Percentiles rank a stretch among this genome's conserved stretches.
Evolutionary conservation across 1,140 invertebrate genomes (phyloP).

Genomic region (Monomorium pharaonis): DNA sequence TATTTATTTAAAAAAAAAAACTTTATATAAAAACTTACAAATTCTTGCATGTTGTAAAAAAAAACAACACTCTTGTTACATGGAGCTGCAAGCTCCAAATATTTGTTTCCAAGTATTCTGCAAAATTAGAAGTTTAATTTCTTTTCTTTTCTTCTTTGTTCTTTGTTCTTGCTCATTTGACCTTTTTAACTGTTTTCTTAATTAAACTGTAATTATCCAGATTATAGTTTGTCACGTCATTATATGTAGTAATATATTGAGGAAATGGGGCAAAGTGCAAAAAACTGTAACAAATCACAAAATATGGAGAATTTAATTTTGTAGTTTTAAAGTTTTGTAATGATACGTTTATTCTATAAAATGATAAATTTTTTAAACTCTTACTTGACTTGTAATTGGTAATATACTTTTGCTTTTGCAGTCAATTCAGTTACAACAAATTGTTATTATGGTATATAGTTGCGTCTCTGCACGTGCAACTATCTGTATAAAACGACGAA

Average conservation of each 20-base stretch:
- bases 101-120: not conserved
- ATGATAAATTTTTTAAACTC: slow-evolving; percentile 3
- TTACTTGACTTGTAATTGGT: not conserved
- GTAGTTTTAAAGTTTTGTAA: slow-evolving; percentile 32
- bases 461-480: not conserved
- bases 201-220: slow-evolving; percentile 37
- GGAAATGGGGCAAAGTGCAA: not conserved
- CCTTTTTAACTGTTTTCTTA: not conserved
- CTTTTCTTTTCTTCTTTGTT: not conserved
- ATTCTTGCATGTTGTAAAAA: not conserved
- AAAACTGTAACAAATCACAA: too few relatives aligned
- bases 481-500: not conserved
- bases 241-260: not conserved
- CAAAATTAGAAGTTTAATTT: not conserved
- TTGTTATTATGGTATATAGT: not conserved
- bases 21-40: too few relatives aligned
- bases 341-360: not conserved
- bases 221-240: not conserved
- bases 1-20: too few relatives aligned
- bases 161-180: not conserved
- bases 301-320: not conserved
- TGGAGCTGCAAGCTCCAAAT: not conserved
- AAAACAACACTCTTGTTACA: not conserved
- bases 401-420: not conserved
- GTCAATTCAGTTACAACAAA: not conserved